phyloP scores from a whole-genome alignment of 23 tunicate genomes.

The Oikopleura dioica region DNA sequence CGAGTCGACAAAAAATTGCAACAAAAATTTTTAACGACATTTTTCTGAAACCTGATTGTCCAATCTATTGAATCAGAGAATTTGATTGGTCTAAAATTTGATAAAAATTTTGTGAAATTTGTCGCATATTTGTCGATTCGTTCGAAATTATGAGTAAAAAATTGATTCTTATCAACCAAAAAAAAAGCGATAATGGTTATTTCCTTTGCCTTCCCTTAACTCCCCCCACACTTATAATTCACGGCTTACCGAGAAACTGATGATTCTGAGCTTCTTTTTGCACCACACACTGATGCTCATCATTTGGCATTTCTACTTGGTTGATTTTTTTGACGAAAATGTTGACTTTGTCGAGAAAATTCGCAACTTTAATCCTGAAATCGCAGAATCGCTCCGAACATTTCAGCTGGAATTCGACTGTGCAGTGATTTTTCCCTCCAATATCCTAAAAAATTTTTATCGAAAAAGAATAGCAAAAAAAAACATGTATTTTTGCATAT shows the following conservation, averaged over 20 bases:
- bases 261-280: conserved; percentile 12
- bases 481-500: neutral
- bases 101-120: no score
- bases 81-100: no score
- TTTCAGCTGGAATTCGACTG: neutral
- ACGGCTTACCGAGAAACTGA: conserved; percentile 2
- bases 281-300: neutral
- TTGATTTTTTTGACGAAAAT: neutral
- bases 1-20: no score
- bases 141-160: no score
- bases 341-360: neutral
- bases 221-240: no score
- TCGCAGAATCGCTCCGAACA: neutral
- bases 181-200: neutral
- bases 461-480: neutral
- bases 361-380: neutral
- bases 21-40: no score
- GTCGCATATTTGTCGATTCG: no score
- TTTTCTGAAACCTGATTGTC: no score
- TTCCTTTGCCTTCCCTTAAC: no score
- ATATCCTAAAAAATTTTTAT: neutral
- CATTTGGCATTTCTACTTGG: conserved; percentile 1
- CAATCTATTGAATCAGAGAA: no score
- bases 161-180: neutral
- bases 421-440: neutral